Conservation (phyloP, 2,888 invertebrate species). For the Thereva unica region DNA sequence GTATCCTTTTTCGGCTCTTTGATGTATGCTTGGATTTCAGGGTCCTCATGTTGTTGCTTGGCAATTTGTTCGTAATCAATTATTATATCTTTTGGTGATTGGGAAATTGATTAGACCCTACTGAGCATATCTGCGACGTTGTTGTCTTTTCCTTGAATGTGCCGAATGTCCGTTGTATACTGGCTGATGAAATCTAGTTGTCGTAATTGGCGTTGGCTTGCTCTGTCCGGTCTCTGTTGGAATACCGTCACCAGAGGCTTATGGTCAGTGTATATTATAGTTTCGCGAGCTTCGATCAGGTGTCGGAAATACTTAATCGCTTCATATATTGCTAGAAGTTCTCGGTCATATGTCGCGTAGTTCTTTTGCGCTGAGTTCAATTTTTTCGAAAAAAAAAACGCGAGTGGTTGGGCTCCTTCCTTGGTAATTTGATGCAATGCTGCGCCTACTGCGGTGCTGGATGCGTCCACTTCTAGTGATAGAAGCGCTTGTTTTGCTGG, state of each 20-base stretch:
- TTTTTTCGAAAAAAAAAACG: slow-evolving; percentile 25
- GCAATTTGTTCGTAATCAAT: neutral
- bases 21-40: no score
- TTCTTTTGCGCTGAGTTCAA: slow-evolving; percentile 9
- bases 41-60: no score
- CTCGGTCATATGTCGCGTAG: slow-evolving; percentile 18
- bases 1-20: no score
- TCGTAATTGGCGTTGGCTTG: neutral
- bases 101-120: neutral
- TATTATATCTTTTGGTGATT: neutral
- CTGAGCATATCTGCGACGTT: no score
- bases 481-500: neutral
- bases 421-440: neutral
- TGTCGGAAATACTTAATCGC: slow-evolving; percentile 20
- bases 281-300: slow-evolving; percentile 4
- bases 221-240: slow-evolving; percentile 10
- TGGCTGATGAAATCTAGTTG: neutral
- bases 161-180: neutral
- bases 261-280: slow-evolving; percentile 5
- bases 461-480: neutral
- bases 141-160: no score
- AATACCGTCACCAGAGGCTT: slow-evolving; percentile 19
- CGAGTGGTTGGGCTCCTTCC: slow-evolving; percentile 20
- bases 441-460: neutral
- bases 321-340: slow-evolving; percentile 27